Evolutionary conservation across 2,797 vertebrate species (phyloP).

Genomic region (Amazona finschi): DNA sequence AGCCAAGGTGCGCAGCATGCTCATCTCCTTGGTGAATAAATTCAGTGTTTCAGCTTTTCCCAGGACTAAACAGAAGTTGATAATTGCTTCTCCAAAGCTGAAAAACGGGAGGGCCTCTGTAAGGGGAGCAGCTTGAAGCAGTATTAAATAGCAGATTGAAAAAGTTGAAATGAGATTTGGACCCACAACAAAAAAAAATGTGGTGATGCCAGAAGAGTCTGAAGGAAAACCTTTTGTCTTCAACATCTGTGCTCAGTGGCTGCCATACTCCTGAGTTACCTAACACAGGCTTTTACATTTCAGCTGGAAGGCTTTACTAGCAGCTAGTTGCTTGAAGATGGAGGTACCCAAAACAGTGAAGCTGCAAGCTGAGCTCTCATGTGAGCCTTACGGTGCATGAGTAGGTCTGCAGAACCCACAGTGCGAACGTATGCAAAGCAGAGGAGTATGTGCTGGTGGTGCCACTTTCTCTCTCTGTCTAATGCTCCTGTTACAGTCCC

Average conservation of each 20-base stretch:
- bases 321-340: neutral
- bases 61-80: neutral
- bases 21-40: neutral
- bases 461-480: neutral
- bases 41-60: neutral
- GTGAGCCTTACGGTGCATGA: accelerated
- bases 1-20: neutral
- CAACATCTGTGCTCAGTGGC: neutral
- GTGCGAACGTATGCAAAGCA: accelerated
- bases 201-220: neutral
- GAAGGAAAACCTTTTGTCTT: neutral
- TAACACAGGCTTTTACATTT: neutral
- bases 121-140: neutral
- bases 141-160: neutral
- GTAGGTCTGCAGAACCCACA: neutral
- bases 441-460: neutral
- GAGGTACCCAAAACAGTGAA: neutral
- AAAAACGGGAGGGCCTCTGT: neutral
- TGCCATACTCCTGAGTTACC: neutral
- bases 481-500: neutral
- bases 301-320: neutral
- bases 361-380: neutral
- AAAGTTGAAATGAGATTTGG: neutral
- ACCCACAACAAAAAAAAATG: neutral
- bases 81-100: neutral